Base-by-base conservation (phyloP, 2,797 vertebrate genomes). In the Gymnodraco acuticeps region DNA sequence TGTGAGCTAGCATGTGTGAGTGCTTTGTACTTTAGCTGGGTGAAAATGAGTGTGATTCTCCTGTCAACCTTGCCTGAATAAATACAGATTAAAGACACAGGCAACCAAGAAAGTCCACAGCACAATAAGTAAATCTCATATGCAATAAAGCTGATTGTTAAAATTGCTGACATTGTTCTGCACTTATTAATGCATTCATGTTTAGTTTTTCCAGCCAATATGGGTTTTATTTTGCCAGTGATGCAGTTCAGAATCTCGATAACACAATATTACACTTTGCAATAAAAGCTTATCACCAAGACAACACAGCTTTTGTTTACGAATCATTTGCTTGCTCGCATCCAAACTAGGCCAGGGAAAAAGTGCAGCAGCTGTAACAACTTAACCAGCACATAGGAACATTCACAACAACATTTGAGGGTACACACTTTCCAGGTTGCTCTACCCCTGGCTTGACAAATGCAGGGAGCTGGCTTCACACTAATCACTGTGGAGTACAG, bases 401-500 rank as follows among this genome's bases (percentile, higher is more conserved):
- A 68, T 23, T 23, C 20, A 23, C 20, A 23, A 23, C 20, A 71
- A 20, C 72, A 73, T 81, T 78, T 64, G 60, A 70, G 64, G 3
- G 17, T 23, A 74, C 67, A 71, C 62, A 68, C 63, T 70, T 78
- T 43, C 59, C 61, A 64, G 53, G 71, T 75, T 61, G 76, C 70
- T 74, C 58, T 73, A 64, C 75, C 79, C 33, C 33, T n/a, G 71
- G 77, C 75, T 69, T 70, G 63, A 75, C 81, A 78, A 81, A 63
- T 53, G 73, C 17, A 52, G 69, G 42, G 19, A 78, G 75, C 74
- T 58, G 71, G 85, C 53, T 73, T 83, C 80, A 84, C 70, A 78
- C 86, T 88, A 82, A 93, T 92, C 87, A 87, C 79, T 75, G 65
- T 66, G 56, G 85, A 89, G 84, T 88, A 80, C 87, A 84, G 74